These are phyloP conservation scores for Heteractis magnifica DNA, from an alignment of 92 coral and sea anemone genomes.

Conservation along the genomic window DNA sequence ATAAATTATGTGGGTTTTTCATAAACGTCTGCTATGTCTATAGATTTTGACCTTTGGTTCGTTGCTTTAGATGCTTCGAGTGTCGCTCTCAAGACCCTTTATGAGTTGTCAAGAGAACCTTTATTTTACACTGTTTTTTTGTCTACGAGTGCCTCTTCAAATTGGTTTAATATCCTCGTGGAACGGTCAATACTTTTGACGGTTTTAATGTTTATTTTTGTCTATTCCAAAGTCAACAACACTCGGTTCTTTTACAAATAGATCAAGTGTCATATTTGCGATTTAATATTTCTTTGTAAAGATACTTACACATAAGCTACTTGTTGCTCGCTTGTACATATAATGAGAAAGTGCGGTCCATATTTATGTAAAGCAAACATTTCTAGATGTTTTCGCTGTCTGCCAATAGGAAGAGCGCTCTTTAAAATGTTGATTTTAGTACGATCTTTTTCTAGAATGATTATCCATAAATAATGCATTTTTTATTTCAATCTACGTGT, in stretches of 20 bases:
- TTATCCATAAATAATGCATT: no score
- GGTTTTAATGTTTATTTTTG: background rate
- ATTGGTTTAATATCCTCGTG: background rate
- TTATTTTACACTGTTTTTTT: background rate
- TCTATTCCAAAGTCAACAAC: no score
- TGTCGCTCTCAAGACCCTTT: background rate
- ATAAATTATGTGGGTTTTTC: constrained; percentile 3
- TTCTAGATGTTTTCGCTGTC: no score
- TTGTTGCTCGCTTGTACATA: no score
- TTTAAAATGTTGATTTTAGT: background rate
- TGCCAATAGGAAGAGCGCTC: no score
- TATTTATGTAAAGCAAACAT: no score
- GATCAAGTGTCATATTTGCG: no score
- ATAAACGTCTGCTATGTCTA: constrained; percentile 8
- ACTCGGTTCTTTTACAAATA: no score
- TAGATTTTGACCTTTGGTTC: constrained; percentile 8
- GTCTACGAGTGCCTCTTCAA: background rate
- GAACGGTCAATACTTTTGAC: background rate
- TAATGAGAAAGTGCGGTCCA: no score
- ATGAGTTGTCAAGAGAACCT: background rate
- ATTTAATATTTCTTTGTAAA: no score
- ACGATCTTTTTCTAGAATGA: background rate
- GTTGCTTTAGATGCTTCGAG: background rate
- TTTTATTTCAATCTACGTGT: no score
- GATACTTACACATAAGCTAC: no score